A percentile compares a stretch with the other conserved stretches of the same genome.
phyloP scores from a whole-genome alignment of 2,113 vertebrate genomes.

The Propithecus coquereli region DNA sequence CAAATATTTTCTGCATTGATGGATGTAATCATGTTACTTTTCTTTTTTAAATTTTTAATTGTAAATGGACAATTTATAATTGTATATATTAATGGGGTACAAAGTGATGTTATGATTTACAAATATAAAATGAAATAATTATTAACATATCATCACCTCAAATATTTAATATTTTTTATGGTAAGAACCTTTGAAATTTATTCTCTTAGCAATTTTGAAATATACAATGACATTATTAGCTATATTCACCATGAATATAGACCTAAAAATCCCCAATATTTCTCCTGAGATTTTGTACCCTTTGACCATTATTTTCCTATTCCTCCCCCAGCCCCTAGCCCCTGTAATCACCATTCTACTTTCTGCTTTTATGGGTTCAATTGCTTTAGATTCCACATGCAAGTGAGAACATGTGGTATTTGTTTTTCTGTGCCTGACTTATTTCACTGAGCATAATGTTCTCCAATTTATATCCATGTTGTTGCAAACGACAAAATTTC shows the following conservation, averaged over 20 bases:
- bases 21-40: too few species aligned
- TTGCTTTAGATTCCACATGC: neutral
- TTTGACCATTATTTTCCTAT: neutral
- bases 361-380: neutral
- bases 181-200: neutral
- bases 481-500: neutral
- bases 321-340: too few species aligned
- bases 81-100: too few species aligned
- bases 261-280: neutral
- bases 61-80: too few species aligned
- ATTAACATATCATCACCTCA: too few species aligned
- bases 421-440: neutral
- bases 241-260: neutral
- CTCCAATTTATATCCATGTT: neutral
- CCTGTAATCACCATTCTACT: neutral
- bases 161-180: too few species aligned
- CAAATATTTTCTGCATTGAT: too few species aligned
- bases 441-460: neutral
- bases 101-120: too few species aligned
- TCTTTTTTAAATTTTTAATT: too few species aligned
- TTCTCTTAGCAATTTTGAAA: neutral
- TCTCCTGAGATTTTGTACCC: neutral
- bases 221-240: neutral
- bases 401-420: neutral
- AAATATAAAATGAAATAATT: too few species aligned